Conservation (phyloP, 53 echinoderm and acorn worm species). For the Luidia sarsii region DNA sequence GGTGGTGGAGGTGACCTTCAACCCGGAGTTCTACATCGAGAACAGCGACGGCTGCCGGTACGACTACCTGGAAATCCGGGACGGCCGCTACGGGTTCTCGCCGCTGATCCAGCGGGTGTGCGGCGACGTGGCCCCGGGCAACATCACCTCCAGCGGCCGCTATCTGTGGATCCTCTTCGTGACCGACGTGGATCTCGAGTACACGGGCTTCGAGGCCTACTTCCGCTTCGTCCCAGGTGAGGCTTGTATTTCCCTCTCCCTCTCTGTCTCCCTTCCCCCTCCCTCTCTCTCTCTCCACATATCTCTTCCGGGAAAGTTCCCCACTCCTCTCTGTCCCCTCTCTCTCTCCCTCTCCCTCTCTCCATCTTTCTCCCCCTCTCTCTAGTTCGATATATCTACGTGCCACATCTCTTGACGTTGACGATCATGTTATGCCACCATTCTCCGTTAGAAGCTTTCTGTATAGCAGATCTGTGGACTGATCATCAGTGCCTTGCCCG, state of each 20-base stretch:
- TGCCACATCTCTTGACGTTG: too few species aligned
- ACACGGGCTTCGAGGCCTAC: conserved; percentile 60
- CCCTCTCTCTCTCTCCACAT: too few species aligned
- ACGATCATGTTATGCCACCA: too few species aligned
- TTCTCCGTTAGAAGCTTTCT: too few species aligned
- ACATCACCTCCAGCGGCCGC: conserved; percentile 66
- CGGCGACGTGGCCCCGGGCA: conserved; percentile 52
- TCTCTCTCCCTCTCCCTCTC: too few species aligned
- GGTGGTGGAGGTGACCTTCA: conserved; percentile 66
- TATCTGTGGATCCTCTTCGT: conserved; percentile 69
- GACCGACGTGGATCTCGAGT: conserved; percentile 64
- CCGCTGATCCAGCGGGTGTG: conserved; percentile 67
- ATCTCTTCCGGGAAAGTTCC: too few species aligned
- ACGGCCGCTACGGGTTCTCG: conserved; percentile 84
- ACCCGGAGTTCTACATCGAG: conserved; percentile 61
- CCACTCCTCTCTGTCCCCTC: too few species aligned
- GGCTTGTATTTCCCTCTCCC: not conserved
- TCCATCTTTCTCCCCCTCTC: too few species aligned
- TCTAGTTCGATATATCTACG: too few species aligned
- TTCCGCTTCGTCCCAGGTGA: conserved; percentile 72
- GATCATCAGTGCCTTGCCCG: too few species aligned
- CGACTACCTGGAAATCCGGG: conserved; percentile 74
- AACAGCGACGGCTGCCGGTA: conserved; percentile 67
- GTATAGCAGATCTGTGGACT: too few species aligned
- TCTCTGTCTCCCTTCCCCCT: too few species aligned